A percentile compares a stretch with the other conserved stretches of the same genome.
These are phyloP conservation scores for Aldrovandia affinis DNA, from an alignment of 2,797 vertebrate species.

Conservation along the genomic window DNA sequence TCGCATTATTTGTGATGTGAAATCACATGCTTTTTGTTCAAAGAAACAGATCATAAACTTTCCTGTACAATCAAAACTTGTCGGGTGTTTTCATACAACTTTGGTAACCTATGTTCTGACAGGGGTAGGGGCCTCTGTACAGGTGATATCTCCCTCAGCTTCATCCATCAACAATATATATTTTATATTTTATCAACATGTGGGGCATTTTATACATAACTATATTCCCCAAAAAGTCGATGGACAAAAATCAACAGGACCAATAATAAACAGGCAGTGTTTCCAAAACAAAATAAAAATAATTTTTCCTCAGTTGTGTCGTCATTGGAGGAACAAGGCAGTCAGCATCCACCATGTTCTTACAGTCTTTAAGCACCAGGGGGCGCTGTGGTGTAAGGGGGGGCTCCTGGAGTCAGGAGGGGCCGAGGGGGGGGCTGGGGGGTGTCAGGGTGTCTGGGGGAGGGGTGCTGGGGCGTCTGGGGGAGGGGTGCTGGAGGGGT, in stretches of 20 bases:
- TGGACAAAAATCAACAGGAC: not conserved
- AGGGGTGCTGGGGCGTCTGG: not conserved
- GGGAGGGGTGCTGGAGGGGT: not conserved
- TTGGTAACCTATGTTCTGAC: not conserved
- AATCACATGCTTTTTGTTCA: not conserved
- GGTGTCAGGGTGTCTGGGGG: not conserved
- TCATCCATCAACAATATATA: not conserved
- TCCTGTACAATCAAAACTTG: not conserved
- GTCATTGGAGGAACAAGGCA: constrained; percentile 1
- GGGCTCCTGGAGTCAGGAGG: no score
- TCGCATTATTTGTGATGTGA: no score
- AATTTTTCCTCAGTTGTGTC: not conserved
- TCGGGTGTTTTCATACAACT: not conserved
- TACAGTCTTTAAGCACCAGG: constrained; percentile 8
- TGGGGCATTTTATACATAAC: not conserved
- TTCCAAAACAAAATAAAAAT: not conserved
- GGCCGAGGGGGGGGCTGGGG: not conserved
- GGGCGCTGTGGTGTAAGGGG: not conserved
- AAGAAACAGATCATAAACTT: not conserved
- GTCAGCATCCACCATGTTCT: constrained; percentile 8
- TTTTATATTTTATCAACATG: not conserved
- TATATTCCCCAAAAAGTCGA: not conserved
- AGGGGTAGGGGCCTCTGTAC: not conserved
- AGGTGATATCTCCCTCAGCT: not conserved
- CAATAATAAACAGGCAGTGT: not conserved